Base-by-base conservation (phyloP, 1,140 invertebrate genomes). In the Pachyrhynchus sulphureomaculatus region DNA sequence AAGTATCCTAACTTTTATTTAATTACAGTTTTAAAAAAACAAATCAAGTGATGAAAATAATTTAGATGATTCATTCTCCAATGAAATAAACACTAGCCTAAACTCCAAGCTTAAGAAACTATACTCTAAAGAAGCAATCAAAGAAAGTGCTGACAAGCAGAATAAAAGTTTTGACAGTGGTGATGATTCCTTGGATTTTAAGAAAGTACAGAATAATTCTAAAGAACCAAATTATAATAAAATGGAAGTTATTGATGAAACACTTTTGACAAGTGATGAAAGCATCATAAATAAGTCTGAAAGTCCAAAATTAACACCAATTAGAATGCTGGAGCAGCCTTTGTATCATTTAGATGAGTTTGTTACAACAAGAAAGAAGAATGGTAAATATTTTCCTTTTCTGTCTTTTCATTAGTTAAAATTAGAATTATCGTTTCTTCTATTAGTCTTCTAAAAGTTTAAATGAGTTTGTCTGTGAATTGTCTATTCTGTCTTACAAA, bases 201-300 rank as follows among this genome's bases (percentile, higher is more conserved):
- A 12, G 12, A 13, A 18, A 2, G 3, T 24, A 24, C 8, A 29
- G 6, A 17, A 29, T 29, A 45, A 32, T 36, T 37, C 57, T 56
- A 33, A 39, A 17, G 44, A 47, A 13, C n/a, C 23, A 5, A 23
- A 44, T 33, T 5, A 51, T 51, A 10, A 29, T 10, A 29, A 3
- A 3, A 29, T n/a, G n/a, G 36, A 54, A 44, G 21, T 44, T 37
- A 17, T 55, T 13, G 26, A 65, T 45, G 39, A 48, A 9, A 62
- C 45, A 29, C 15, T 59, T 24, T 21, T 47, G 3, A 47, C 26
- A 12, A 47, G n/a, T 47, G 44, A 47, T 29, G 44, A 47, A 29
- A 47, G 44, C 5, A 29, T 29, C 12, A 10, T 3, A 29, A 29
- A 29, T 6, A 6, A 1, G 26, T 29, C 26, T 6, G 12, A 29